Conservation (phyloP, 2,797 vertebrate genomes). For the Hemibagrus guttatus region DNA sequence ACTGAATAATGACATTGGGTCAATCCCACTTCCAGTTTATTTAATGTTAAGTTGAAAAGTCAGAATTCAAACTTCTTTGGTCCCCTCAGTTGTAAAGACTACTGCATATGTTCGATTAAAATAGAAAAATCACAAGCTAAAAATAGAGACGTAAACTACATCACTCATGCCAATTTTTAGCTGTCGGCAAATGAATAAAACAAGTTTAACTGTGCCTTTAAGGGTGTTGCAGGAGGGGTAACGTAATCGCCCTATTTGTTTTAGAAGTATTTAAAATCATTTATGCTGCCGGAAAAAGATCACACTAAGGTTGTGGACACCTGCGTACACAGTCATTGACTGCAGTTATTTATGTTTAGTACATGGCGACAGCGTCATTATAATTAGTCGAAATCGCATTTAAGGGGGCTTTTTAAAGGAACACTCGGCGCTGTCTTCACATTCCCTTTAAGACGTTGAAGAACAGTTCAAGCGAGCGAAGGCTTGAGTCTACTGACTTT, state of each 20-base stretch:
- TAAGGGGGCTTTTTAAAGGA: conserved; percentile 59
- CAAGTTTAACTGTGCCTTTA: conserved; percentile 71
- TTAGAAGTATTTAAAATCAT: background rate
- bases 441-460: conserved; percentile 53
- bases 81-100: background rate
- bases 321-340: background rate
- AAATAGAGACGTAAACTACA: background rate
- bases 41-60: background rate
- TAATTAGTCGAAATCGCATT: background rate
- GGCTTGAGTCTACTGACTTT: conserved; percentile 34
- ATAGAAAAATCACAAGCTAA: background rate
- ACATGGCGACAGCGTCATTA: background rate
- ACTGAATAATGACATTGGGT: background rate
- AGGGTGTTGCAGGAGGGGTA: conserved; percentile 70
- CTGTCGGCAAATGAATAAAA: conserved; percentile 10
- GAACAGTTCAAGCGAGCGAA: conserved; percentile 46
- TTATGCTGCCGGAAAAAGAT: background rate
- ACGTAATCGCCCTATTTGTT: conserved; percentile 53
- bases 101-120: background rate
- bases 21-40: background rate
- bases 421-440: conserved; percentile 61
- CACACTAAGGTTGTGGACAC: background rate
- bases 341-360: background rate
- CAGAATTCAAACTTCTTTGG: background rate
- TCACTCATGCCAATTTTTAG: background rate